A percentile compares a stretch with the other conserved stretches of the same genome.
phyloP scores from a whole-genome alignment of 2,888 invertebrate genomes.

The Amiota mariae region DNA sequence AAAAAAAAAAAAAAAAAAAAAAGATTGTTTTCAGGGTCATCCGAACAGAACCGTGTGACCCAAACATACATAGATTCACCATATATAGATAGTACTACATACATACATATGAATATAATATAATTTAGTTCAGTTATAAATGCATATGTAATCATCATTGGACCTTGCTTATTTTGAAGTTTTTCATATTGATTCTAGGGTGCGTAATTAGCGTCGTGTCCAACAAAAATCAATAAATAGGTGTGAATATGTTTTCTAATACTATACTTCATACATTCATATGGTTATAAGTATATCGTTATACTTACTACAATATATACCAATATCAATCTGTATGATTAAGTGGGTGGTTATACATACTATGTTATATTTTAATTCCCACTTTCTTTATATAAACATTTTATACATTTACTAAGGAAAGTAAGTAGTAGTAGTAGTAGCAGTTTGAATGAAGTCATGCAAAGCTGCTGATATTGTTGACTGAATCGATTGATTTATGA shows the following conservation, averaged over 20 bases:
- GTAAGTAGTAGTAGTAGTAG: neutral
- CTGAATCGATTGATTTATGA: too few species aligned
- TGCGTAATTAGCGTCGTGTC: conserved; percentile 22
- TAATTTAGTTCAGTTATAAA: too few species aligned
- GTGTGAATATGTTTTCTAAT: conserved; percentile 20
- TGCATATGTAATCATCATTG: neutral
- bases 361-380: neutral
- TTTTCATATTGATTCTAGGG: conserved; percentile 20
- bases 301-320: neutral
- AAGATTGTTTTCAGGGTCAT: neutral
- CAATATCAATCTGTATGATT: neutral
- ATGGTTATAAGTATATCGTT: neutral
- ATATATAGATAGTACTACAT: neutral
- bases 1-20: too few species aligned
- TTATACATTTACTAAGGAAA: neutral
- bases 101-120: too few species aligned
- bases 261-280: neutral
- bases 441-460: too few species aligned
- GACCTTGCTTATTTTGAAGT: conserved; percentile 6
- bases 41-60: neutral
- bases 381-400: conserved; percentile 1
- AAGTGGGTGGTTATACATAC: conserved; percentile 2
- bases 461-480: too few species aligned
- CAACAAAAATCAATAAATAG: conserved; percentile 28
- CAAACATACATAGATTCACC: neutral